A percentile compares a stretch with the other conserved stretches of the same genome.
phyloP scores from a whole-genome alignment of 2,797 vertebrate genomes.

The Sphaeramia orbicularis region DNA sequence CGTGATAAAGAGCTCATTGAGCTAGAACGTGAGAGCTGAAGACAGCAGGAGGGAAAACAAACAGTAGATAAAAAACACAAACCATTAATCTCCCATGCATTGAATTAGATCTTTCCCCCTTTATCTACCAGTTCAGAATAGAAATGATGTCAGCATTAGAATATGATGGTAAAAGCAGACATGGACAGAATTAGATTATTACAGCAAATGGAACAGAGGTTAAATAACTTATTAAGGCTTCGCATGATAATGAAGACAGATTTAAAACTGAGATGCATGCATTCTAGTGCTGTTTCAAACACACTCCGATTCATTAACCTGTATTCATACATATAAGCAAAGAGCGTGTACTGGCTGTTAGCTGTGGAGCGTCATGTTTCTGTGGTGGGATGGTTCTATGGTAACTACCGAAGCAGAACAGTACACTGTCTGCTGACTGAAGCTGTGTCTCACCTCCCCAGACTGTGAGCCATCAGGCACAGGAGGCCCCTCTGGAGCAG shows the following conservation, averaged over 20 bases:
- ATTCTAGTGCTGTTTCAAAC: constrained; percentile 21
- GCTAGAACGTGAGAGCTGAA: constrained; percentile 98
- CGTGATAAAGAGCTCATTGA: constrained; percentile 98
- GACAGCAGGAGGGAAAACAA: constrained; percentile 84
- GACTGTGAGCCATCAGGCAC: constrained; percentile 84
- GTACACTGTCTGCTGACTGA: neutral
- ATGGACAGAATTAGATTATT: constrained; percentile 48
- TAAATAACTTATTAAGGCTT: constrained; percentile 39
- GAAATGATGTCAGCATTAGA: constrained; percentile 43
- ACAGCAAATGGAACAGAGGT: constrained; percentile 47
- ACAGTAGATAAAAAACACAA: constrained; percentile 81
- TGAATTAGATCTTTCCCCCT: constrained; percentile 67
- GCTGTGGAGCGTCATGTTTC: constrained; percentile 55
- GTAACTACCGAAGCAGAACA: neutral
- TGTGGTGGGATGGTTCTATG: constrained; percentile 44
- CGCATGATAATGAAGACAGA: constrained; percentile 56
- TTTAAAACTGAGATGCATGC: constrained; percentile 48
- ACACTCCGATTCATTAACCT: constrained; percentile 5
- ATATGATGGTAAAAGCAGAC: constrained; percentile 38
- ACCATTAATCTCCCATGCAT: constrained; percentile 85
- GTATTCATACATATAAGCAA: constrained; percentile 32
- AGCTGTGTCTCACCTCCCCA: constrained; percentile 89
- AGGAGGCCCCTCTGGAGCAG: constrained; percentile 84
- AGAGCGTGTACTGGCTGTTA: constrained; percentile 54
- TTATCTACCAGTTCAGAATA: constrained; percentile 53